Evolutionary conservation across 2,113 vertebrate species (phyloP).

Genomic region (Psittacus erithacus): DNA sequence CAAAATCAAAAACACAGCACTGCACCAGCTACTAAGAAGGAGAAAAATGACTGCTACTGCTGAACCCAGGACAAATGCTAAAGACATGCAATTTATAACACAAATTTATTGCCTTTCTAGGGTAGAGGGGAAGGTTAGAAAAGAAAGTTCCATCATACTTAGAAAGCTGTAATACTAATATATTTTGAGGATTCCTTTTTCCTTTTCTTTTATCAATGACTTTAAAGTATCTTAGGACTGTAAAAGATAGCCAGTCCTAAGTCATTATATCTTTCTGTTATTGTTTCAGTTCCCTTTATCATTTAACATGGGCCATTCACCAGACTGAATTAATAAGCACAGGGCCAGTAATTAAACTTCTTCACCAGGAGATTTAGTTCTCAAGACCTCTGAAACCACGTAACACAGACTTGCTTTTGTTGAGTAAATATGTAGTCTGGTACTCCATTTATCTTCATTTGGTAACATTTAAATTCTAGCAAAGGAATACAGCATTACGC

Average conservation of each 20-base stretch:
- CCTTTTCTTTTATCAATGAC: background rate
- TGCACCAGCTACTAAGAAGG: too few species aligned
- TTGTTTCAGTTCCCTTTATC: background rate
- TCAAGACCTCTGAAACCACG: background rate
- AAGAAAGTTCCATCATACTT: background rate
- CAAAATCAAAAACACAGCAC: too few species aligned
- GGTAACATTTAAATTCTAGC: slow-evolving; percentile 48
- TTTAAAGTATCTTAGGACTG: background rate
- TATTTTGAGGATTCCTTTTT: background rate
- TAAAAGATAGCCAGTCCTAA: background rate
- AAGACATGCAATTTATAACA: background rate
- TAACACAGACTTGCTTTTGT: background rate
- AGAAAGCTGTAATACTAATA: background rate
- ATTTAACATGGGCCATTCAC: background rate
- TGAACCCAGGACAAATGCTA: too few species aligned
- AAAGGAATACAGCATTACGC: background rate
- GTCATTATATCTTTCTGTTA: background rate
- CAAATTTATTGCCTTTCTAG: background rate
- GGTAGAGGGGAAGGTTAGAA: background rate
- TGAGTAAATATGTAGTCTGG: slow-evolving; percentile 45
- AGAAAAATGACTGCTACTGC: too few species aligned
- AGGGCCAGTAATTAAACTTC: background rate
- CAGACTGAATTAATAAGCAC: background rate
- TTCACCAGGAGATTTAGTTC: background rate
- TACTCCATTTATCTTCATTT: slow-evolving; percentile 63